Conservation (phyloP, 2,888 invertebrate genomes). For the Iselma pallidipennis region DNA sequence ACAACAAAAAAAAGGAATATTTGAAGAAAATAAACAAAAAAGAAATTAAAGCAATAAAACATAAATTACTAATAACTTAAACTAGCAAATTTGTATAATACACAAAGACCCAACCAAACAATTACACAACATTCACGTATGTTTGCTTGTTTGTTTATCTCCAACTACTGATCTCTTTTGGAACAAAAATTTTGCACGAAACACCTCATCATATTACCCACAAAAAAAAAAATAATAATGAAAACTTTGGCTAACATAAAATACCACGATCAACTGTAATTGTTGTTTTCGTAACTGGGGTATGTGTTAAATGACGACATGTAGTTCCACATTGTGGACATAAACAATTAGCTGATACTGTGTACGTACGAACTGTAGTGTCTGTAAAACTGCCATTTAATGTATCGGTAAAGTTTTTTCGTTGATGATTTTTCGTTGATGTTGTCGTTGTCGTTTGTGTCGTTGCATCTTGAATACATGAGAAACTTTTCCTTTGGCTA, state of each 20-base stretch:
- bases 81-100: constrained; percentile 21
- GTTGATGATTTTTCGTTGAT: constrained; percentile 33
- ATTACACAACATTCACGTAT: not conserved
- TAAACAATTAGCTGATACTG: constrained; percentile 51
- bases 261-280: constrained; percentile 58
- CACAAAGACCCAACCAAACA: constrained; percentile 16
- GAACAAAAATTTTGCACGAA: not conserved
- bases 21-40: constrained; percentile 44
- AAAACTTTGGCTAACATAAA: constrained; percentile 53
- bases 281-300: constrained; percentile 53
- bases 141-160: not conserved
- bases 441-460: constrained; percentile 16
- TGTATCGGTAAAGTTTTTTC: constrained; percentile 45
- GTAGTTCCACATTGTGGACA: constrained; percentile 57
- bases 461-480: constrained; percentile 38
- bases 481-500: constrained; percentile 49
- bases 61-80: constrained; percentile 47
- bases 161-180: not conserved
- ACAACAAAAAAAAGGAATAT: constrained; percentile 26
- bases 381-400: constrained; percentile 45
- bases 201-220: not conserved
- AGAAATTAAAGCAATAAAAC: constrained; percentile 47
- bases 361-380: constrained; percentile 50
- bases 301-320: constrained; percentile 55
- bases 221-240: too few relatives aligned